These are phyloP conservation scores for Acronicta alni DNA, from an alignment of 2,888 invertebrate species.

Conservation along the genomic window DNA sequence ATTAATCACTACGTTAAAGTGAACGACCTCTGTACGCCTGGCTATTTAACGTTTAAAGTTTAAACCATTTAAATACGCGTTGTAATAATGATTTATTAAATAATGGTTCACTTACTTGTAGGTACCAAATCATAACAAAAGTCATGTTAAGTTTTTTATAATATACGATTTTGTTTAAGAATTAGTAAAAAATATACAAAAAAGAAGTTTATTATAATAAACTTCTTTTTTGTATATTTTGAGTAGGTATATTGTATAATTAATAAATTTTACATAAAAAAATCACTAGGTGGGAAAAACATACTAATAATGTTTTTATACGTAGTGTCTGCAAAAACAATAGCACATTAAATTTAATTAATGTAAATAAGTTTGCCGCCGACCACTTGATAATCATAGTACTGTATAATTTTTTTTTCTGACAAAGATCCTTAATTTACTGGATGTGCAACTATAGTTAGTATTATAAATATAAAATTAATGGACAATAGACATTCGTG, in stretches of 20 bases:
- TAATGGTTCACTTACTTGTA: too few species aligned
- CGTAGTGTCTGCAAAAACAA: slow-evolving; percentile 29
- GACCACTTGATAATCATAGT: slow-evolving; percentile 10
- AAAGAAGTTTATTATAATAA: too few species aligned
- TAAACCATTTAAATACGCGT: slow-evolving; percentile 23
- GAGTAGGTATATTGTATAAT: too few species aligned
- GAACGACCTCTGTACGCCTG: slow-evolving; percentile 58
- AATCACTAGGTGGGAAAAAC: slow-evolving; percentile 6
- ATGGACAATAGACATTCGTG: slow-evolving; percentile 2
- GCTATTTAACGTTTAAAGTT: slow-evolving; percentile 8
- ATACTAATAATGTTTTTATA: slow-evolving; percentile 6
- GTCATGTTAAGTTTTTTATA: too few species aligned
- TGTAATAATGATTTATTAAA: slow-evolving; percentile 34
- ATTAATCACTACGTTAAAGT: slow-evolving; percentile 45
- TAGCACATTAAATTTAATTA: slow-evolving; percentile 23
- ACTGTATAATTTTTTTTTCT: slow-evolving; percentile 12
- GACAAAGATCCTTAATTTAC: slow-evolving; percentile 36
- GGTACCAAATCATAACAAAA: too few species aligned
- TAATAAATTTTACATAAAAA: background rate
- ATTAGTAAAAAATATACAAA: too few species aligned
- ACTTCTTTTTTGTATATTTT: too few species aligned
- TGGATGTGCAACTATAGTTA: slow-evolving; percentile 3
- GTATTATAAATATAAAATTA: slow-evolving; percentile 1
- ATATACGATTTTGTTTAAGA: too few species aligned
- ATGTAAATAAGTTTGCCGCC: slow-evolving; percentile 16